Base-by-base conservation (phyloP, 1,140 invertebrate genomes). In the Ips nitidus region DNA sequence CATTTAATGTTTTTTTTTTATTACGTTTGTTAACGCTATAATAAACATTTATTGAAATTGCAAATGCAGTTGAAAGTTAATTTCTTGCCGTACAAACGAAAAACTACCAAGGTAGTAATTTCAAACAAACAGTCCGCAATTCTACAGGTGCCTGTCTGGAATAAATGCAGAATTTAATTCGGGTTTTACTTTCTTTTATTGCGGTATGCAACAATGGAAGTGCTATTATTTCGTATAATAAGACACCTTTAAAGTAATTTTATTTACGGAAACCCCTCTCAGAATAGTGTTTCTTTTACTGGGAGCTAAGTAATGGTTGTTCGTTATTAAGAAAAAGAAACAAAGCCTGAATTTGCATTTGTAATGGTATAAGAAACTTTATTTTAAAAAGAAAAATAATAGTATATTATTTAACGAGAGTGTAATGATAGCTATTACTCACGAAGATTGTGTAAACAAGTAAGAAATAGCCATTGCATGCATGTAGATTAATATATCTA, bases 161-260 rank as follows among this genome's bases (percentile, higher is more conserved):
- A 55, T 55, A 55, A 55, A 55, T 55, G 37, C 8, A 55, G 2
- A 55, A 55, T 36, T 55, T 55, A 55, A 55, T 8, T 6, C n/a
- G 52, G 36, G 52, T 38, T 55, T 38, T 55, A 6, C 45, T 50
- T 50, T 37, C 37, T 55, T 55, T 55, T 55, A 55, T 55, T 55
- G 36, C 52, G 8, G 36, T 55, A 37, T 55, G 52, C 52, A 55
- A 55, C 45, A 50, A 22, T 22, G 22, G 45, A 50, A 50, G 22
- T 50, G 1, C 3, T 50, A 22, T 50, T 50, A 50, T 50, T 50
- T 50, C 45, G 6, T 22, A 50, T 50, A 50, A 50, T 50, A 50
- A 50, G 45, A 50, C 45, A 22, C 45, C 2, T 50, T 50, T 50
- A 50, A 50, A 50, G 22, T 50, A 50, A 50, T 50, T 56, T 56